phyloP scores from a whole-genome alignment of 2,888 invertebrate genomes.

The Eristalis pertinax region DNA sequence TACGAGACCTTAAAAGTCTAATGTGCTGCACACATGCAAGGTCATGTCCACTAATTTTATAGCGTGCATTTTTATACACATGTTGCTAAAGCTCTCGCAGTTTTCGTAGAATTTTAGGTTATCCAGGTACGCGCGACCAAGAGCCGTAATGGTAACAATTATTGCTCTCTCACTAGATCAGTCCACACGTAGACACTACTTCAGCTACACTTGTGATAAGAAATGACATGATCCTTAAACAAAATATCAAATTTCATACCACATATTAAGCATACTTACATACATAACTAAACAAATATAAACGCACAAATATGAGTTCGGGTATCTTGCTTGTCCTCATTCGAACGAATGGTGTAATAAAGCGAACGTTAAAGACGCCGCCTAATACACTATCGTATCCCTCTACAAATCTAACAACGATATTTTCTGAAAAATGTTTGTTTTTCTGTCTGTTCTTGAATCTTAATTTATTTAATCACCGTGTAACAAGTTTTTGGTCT shows the following conservation, averaged over 20 bases:
- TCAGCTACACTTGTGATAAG: background rate
- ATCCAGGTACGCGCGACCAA: too few relatives aligned
- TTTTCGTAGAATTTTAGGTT: too few relatives aligned
- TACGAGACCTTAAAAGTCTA: too few relatives aligned
- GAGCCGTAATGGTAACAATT: too few relatives aligned
- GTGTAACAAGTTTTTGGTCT: constrained; percentile 42
- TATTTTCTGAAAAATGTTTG: constrained; percentile 25
- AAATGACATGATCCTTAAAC: background rate
- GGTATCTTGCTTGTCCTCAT: background rate
- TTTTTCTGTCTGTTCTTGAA: constrained; percentile 25
- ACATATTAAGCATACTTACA: background rate
- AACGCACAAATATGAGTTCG: background rate
- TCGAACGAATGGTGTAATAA: constrained; percentile 1
- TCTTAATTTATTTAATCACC: constrained; percentile 66
- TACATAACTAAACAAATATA: background rate
- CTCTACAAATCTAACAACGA: constrained; percentile 7
- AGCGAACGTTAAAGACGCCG: constrained; percentile 29
- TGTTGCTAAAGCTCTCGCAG: too few relatives aligned
- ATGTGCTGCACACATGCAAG: too few relatives aligned
- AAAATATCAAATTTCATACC: background rate
- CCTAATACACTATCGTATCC: constrained; percentile 8
- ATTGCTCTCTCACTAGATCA: too few relatives aligned
- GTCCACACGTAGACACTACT: background rate
- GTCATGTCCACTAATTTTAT: too few relatives aligned
- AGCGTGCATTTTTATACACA: too few relatives aligned